Evolutionary conservation across 2,113 vertebrate species (phyloP).

Genomic region (Ellobius talpinus): DNA sequence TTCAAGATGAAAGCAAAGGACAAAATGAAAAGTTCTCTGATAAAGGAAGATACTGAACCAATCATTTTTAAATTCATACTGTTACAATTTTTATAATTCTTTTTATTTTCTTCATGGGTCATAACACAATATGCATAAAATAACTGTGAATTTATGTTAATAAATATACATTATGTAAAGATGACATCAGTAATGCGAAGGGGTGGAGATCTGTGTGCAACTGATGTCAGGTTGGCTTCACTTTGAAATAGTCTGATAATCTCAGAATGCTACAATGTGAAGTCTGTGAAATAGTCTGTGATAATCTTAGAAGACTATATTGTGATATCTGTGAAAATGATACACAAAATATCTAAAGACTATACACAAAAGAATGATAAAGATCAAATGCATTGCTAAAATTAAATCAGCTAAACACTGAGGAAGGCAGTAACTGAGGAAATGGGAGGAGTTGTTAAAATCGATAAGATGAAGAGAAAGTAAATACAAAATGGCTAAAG

Average conservation of each 20-base stretch:
- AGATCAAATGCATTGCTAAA: background rate
- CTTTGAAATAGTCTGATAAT: background rate
- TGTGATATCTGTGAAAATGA: background rate
- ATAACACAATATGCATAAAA: too few relatives aligned
- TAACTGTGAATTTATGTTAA: background rate
- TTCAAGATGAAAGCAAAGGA: background rate
- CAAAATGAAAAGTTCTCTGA: background rate
- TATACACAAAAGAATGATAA: background rate
- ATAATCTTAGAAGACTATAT: background rate
- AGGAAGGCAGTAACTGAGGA: background rate
- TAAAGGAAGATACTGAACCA: background rate
- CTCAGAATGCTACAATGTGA: background rate
- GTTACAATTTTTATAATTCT: background rate
- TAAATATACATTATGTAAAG: background rate
- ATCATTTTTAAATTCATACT: background rate
- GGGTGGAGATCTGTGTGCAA: background rate
- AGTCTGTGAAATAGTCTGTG: background rate
- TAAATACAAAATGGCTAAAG: background rate
- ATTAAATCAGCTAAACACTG: background rate
- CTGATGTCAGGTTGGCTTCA: background rate
- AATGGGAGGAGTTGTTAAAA: background rate
- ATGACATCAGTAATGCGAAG: background rate
- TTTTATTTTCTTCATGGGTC: background rate
- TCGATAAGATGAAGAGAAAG: background rate
- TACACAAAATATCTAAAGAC: background rate